A percentile compares a stretch with the other conserved stretches of the same genome.
Evolutionary conservation across 2,113 vertebrate species (phyloP).

Genomic region (Etheostoma cragini): DNA sequence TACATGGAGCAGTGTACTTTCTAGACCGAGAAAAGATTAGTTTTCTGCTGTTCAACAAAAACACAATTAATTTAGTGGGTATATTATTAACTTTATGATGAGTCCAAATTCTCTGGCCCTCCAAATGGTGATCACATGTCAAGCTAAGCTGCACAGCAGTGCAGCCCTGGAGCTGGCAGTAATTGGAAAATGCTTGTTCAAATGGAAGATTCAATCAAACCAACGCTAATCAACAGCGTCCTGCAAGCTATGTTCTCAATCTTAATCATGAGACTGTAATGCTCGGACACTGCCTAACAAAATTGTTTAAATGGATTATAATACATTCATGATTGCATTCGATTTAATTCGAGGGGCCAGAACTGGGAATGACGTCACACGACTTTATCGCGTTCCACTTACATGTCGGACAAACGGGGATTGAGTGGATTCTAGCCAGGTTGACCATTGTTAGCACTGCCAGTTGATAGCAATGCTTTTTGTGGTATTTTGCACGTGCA

Average conservation of each 20-base stretch:
- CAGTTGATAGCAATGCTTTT: too few relatives aligned
- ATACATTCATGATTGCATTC: neutral
- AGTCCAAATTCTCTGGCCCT: neutral
- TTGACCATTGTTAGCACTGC: too few relatives aligned
- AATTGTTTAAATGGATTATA: neutral
- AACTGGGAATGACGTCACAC: too few relatives aligned
- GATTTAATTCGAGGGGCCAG: too few relatives aligned
- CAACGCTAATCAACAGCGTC: slow-evolving; percentile 2
- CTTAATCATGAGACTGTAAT: slow-evolving; percentile 6
- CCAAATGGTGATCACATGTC: slow-evolving; percentile 19
- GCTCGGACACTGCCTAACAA: slow-evolving; percentile 2
- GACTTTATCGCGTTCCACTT: too few relatives aligned
- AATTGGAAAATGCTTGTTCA: neutral
- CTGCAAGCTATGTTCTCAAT: neutral
- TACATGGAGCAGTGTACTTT: slow-evolving; percentile 10
- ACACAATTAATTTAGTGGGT: neutral
- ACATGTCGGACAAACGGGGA: too few relatives aligned
- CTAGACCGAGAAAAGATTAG: slow-evolving; percentile 26
- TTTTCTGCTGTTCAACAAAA: slow-evolving; percentile 14
- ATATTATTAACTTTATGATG: slow-evolving; percentile 17
- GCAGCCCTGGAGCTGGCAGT: neutral
- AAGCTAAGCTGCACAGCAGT: neutral
- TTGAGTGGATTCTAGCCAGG: too few relatives aligned
- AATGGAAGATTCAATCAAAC: slow-evolving; percentile 5
- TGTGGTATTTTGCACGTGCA: too few relatives aligned